phyloP scores from a whole-genome alignment of 2,888 invertebrate species.

The Emmelina monodactyla region DNA sequence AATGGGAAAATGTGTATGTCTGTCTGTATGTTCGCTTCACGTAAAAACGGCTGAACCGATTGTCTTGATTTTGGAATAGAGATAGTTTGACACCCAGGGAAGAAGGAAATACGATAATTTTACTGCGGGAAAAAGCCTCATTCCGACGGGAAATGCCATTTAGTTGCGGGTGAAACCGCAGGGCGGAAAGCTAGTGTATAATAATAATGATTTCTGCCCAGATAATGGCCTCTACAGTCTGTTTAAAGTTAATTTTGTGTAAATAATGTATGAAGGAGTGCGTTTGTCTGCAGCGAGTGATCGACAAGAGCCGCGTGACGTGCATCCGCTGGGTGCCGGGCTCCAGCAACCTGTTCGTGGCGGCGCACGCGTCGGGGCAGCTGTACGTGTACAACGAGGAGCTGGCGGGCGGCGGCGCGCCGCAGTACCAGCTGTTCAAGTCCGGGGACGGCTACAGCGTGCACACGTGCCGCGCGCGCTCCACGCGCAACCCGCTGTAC shows the following conservation, averaged over 20 bases:
- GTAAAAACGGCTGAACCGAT: too few relatives aligned
- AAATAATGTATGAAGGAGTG: constrained; percentile 7
- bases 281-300: constrained; percentile 75
- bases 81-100: too few relatives aligned
- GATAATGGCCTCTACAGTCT: not conserved
- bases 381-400: constrained; percentile 98
- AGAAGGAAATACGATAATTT: too few relatives aligned
- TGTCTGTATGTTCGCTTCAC: too few relatives aligned
- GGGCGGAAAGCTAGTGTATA: not conserved
- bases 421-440: constrained; percentile 95
- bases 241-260: not conserved
- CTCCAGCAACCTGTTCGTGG: constrained; percentile 91
- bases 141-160: too few relatives aligned
- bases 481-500: constrained; percentile 91
- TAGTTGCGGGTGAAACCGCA: too few relatives aligned
- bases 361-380: constrained; percentile 94
- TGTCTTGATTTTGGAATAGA: too few relatives aligned
- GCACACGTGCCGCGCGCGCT: constrained; percentile 95
- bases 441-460: constrained; percentile 94
- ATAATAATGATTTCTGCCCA: not conserved
- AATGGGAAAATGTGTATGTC: too few relatives aligned
- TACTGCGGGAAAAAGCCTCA: too few relatives aligned
- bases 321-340: constrained; percentile 98
- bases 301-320: constrained; percentile 94
- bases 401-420: constrained; percentile 87